Evolutionary conservation across 2,113 vertebrate genomes (phyloP), one percentile per base, ranked within the genome.

Genomic region (Megaleporinus macrocephalus): DNA sequence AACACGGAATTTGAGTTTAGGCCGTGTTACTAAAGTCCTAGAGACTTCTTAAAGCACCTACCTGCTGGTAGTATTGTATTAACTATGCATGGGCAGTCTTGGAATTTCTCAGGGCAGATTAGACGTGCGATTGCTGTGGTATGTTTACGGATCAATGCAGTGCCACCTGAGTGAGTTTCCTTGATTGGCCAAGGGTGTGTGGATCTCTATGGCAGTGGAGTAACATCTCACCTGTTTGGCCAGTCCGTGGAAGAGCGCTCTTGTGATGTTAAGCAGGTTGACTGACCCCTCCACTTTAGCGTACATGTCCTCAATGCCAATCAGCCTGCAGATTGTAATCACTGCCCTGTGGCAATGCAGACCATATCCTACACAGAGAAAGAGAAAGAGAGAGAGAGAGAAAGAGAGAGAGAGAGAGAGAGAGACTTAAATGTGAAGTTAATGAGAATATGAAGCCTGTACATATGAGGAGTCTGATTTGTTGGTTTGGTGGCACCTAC

Each of bases 271-370:
- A 24, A 97, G 91, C 71, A 98, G 91, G 87, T 98, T 99, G 62
- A 89, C 65, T 0, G 97, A 97, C 7, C 97, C 97, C 0, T 95
- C 90, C 41, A 98, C 91, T 86, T 94, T 99, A 78, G 96, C 97
- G 9, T 98, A 98, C 95, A 99, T 92, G 90, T 99, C 96, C 90
- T 95, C 84, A 76, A 99, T 95, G 2, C 98, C 98, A 22, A 99
- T 97, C 44, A 99, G 94, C 70, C 92, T 96, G 90, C 97, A 97
- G 63, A 99, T 85, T 66, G 97, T 98, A 88, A 96, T 98, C 88
- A 99, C 91, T 0, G 96, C 98, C 36, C 98, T 90, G 87, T 99
- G 98, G 89, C 98, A 99, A 86, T 0, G 96, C 41, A 99, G 95
- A 63, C 98, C 98, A 3, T 97, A 94, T 5, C 98, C 98, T 99